These are phyloP conservation scores for Prunella fulvescens DNA, from an alignment of 2,113 vertebrate genomes.

Conservation along the genomic window DNA sequence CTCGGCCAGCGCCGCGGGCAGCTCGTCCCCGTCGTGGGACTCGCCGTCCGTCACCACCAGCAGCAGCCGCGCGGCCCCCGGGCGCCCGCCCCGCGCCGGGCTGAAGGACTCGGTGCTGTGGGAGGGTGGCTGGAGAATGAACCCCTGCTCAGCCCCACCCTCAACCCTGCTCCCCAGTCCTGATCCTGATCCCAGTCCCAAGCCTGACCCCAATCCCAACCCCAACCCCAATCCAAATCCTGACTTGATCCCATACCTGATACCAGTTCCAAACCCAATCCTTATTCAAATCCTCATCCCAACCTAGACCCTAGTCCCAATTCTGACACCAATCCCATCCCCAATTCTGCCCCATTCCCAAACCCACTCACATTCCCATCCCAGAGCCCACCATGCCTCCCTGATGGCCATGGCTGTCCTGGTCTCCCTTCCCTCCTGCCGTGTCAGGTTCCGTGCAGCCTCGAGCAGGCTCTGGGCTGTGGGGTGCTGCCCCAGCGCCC, in stretches of 20 bases:
- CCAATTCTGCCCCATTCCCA: too few species aligned
- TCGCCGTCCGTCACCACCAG: slow-evolving; percentile 96
- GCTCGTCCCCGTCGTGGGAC: slow-evolving; percentile 92
- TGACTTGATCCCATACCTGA: accelerated
- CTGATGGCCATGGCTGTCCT: slow-evolving; percentile 87
- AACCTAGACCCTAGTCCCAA: background rate
- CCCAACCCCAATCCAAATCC: accelerated
- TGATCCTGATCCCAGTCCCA: background rate
- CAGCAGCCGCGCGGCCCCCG: slow-evolving; percentile 86
- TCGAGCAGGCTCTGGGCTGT: slow-evolving; percentile 85
- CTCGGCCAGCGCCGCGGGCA: slow-evolving; percentile 78
- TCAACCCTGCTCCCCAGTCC: accelerated
- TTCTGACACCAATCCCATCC: too few species aligned
- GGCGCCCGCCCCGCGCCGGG: slow-evolving; percentile 77
- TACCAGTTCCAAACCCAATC: accelerated
- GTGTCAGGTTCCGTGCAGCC: slow-evolving; percentile 90
- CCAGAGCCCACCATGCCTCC: slow-evolving; percentile 79
- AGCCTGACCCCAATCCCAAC: accelerated
- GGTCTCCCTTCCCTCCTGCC: slow-evolving; percentile 90
- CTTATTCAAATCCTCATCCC: accelerated
- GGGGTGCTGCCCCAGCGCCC: slow-evolving; percentile 85
- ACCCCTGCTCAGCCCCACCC: background rate
- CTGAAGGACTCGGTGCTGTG: slow-evolving; percentile 90
- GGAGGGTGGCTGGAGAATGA: background rate
- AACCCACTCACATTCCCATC: too few species aligned